Conservation (phyloP, 2,888 invertebrate genomes). For the Drosophila fulvimacula region DNA sequence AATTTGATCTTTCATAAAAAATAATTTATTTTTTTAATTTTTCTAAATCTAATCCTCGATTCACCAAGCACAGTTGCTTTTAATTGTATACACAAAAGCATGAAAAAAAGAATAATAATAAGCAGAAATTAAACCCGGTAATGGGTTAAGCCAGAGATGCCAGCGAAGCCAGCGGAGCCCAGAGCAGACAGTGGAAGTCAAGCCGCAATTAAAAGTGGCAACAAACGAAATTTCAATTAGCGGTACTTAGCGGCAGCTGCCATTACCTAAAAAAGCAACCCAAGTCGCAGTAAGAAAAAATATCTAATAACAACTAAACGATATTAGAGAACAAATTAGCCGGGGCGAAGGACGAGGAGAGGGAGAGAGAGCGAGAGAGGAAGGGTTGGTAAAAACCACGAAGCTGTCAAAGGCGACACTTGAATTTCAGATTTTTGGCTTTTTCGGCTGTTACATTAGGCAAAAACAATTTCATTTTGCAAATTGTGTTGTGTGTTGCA, state of each 20-base stretch:
- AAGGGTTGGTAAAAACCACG: slow-evolving; percentile 20
- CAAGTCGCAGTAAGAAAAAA: slow-evolving; percentile 24
- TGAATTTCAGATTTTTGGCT: slow-evolving; percentile 28
- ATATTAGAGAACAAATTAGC: slow-evolving; percentile 70
- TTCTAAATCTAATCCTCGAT: slow-evolving; percentile 10
- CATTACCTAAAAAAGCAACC: slow-evolving; percentile 57
- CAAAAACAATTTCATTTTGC: slow-evolving; percentile 73
- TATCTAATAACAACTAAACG: slow-evolving; percentile 77
- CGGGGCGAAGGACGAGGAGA: slow-evolving; percentile 10
- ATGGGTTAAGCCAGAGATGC: slow-evolving; percentile 17
- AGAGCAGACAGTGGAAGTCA: slow-evolving; percentile 44
- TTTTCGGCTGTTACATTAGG: slow-evolving; percentile 27
- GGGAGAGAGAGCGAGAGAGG: slow-evolving; percentile 5
- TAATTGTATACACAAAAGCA: slow-evolving; percentile 50
- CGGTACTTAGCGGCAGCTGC: slow-evolving; percentile 75
- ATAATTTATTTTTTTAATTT: not conserved
- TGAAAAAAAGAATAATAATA: slow-evolving; percentile 40
- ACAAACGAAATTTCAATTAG: slow-evolving; percentile 81
- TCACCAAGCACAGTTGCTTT: slow-evolving; percentile 59
- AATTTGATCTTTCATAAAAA: not conserved
- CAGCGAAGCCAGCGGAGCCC: not conserved
- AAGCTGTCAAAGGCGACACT: slow-evolving; percentile 45
- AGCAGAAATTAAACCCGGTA: slow-evolving; percentile 48
- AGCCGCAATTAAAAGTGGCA: slow-evolving; percentile 65
- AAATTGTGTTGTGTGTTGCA: slow-evolving; percentile 66